Percentiles rank a stretch among this genome's conserved stretches.
phyloP scores from a whole-genome alignment of 2,888 invertebrate species.

The Seira sanloemensis region DNA sequence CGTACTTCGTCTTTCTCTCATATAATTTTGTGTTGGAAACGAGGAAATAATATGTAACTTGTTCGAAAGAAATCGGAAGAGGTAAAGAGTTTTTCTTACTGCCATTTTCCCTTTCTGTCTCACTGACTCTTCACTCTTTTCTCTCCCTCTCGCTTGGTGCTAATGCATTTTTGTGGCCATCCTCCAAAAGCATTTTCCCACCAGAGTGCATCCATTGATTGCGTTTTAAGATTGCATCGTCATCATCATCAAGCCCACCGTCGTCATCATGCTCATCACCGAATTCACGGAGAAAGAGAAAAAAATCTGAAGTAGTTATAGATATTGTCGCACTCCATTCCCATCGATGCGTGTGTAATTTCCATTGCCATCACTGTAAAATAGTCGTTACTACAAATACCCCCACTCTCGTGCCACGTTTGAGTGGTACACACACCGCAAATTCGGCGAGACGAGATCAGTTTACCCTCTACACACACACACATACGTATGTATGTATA shows the following conservation, averaged over 20 bases:
- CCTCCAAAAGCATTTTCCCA: constrained; percentile 48
- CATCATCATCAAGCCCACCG: constrained; percentile 43
- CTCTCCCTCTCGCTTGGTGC: background rate
- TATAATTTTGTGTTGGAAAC: background rate
- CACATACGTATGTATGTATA: too few relatives aligned
- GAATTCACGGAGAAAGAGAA: constrained; percentile 21
- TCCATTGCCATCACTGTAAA: constrained; percentile 21
- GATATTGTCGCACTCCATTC: constrained; percentile 4
- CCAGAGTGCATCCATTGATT: constrained; percentile 64
- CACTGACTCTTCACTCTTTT: background rate
- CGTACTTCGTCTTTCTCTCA: background rate
- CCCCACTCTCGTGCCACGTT: constrained; percentile 26
- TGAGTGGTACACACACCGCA: constrained; percentile 57
- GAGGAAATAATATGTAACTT: background rate
- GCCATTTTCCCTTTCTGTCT: background rate
- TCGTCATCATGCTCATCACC: constrained; percentile 19
- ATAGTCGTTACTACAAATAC: background rate
- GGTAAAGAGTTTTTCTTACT: constrained; percentile 30
- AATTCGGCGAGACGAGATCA: constrained; percentile 37
- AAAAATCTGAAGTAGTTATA: constrained; percentile 3
- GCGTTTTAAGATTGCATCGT: constrained; percentile 45
- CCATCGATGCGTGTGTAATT: constrained; percentile 43
- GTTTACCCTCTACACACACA: constrained; percentile 54
- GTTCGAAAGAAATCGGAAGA: constrained; percentile 46
- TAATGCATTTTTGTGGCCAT: constrained; percentile 63